Evolutionary conservation across 2,797 vertebrate genomes (phyloP).

Genomic region (Tamandua tetradactyla): DNA sequence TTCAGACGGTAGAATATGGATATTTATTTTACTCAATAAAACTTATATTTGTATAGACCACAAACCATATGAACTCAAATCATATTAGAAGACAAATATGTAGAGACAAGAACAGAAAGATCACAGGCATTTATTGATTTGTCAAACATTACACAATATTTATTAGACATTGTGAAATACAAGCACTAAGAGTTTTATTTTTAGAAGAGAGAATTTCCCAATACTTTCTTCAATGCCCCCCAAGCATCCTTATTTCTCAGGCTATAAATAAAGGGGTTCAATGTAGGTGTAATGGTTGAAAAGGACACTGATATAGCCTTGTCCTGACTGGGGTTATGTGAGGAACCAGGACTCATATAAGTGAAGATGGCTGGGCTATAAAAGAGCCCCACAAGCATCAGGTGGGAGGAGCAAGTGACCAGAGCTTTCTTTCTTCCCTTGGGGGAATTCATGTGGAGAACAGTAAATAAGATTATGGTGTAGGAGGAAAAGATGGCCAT

Average conservation of each 20-base stretch:
- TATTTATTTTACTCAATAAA: no score
- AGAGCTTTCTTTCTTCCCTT: background rate
- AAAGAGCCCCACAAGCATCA: background rate
- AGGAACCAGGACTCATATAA: background rate
- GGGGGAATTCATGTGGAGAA: background rate
- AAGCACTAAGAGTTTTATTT: background rate
- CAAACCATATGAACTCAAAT: no score
- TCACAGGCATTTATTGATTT: no score
- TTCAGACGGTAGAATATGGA: no score
- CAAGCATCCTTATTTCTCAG: background rate
- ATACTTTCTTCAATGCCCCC: background rate
- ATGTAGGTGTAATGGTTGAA: background rate
- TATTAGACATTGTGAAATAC: no score
- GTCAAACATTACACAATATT: no score
- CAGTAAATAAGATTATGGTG: background rate
- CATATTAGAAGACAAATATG: no score
- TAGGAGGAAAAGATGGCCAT: background rate
- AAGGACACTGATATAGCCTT: background rate
- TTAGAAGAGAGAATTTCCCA: background rate
- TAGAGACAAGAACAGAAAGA: no score
- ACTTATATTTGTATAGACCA: no score
- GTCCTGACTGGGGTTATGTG: background rate
- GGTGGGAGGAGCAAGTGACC: background rate
- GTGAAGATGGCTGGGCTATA: background rate
- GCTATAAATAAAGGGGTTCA: background rate